phyloP scores from a whole-genome alignment of 2,797 vertebrate species.

The Oreortyx pictus region DNA sequence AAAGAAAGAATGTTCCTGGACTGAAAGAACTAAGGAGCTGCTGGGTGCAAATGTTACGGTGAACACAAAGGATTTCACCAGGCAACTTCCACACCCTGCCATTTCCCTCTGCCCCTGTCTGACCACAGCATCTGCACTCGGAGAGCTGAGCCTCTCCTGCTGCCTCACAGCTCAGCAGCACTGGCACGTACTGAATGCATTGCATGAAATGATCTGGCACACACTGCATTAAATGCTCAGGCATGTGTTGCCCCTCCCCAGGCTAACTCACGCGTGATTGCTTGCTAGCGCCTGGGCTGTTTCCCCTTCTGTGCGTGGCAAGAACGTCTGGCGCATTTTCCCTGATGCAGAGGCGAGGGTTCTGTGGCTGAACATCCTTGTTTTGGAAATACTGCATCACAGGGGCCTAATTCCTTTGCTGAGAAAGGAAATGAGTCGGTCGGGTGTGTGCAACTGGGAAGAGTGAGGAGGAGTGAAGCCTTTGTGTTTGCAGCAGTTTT shows the following conservation, averaged over 20 bases:
- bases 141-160: not conserved
- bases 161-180: not conserved
- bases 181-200: not conserved
- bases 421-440: slow-evolving; percentile 53
- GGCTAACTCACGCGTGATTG: rapidly evolving
- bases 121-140: rapidly evolving
- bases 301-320: not conserved
- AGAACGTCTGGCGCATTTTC: not conserved
- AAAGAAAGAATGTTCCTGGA: not conserved
- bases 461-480: slow-evolving; percentile 14
- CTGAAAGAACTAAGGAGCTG: not conserved
- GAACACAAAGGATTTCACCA: not conserved
- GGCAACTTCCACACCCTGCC: not conserved
- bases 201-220: not conserved
- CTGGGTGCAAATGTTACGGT: not conserved
- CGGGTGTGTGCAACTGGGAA: slow-evolving; percentile 4
- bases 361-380: slow-evolving; percentile 25
- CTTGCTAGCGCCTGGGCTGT: not conserved
- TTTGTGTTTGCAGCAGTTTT: not conserved
- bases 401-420: slow-evolving; percentile 4
- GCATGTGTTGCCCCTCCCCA: not conserved
- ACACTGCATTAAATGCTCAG: not conserved
- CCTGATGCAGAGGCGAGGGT: not conserved
- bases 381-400: slow-evolving; percentile 39
- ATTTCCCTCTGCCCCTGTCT: not conserved